phyloP scores from a whole-genome alignment of 2,888 invertebrate genomes.

The Metacarcinus magister region DNA sequence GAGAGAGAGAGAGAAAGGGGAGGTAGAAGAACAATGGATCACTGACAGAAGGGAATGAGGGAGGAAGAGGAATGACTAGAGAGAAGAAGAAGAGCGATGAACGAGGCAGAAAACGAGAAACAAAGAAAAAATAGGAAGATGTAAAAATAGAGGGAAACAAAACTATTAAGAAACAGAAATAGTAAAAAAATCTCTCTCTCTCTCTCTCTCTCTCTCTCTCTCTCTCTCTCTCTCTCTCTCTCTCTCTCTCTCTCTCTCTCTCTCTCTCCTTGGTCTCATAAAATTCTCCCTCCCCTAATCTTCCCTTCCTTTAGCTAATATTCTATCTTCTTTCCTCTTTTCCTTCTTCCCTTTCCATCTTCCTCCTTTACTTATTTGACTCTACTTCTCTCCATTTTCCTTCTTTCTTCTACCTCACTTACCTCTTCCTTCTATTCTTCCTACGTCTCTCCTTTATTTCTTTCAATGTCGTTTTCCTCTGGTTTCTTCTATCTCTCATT shows the following conservation, averaged over 20 bases:
- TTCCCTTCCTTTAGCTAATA: too few species aligned
- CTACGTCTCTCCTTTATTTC: not conserved
- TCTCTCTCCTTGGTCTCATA: too few species aligned
- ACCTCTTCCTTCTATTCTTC: not conserved
- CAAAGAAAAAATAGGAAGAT: not conserved
- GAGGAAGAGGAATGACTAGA: constrained; percentile 14
- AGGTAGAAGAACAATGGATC: not conserved
- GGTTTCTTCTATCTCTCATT: not conserved
- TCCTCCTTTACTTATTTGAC: not conserved
- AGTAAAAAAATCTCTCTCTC: not conserved
- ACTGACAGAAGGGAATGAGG: constrained; percentile 13
- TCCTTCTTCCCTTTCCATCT: not conserved
- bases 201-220: too few species aligned
- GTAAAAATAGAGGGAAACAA: not conserved
- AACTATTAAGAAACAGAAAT: not conserved
- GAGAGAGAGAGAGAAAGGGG: not conserved
- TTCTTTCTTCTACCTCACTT: not conserved
- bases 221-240: too few species aligned
- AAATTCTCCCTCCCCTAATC: too few species aligned
- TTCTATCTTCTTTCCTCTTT: not conserved
- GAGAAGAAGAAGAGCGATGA: constrained; percentile 4
- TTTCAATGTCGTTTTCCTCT: not conserved
- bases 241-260: too few species aligned
- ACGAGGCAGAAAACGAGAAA: not conserved
- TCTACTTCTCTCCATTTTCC: not conserved